Evolutionary conservation across 2,113 vertebrate genomes (phyloP), one percentile per base, ranked within the genome.

Genomic region (Dipodomys spectabilis): DNA sequence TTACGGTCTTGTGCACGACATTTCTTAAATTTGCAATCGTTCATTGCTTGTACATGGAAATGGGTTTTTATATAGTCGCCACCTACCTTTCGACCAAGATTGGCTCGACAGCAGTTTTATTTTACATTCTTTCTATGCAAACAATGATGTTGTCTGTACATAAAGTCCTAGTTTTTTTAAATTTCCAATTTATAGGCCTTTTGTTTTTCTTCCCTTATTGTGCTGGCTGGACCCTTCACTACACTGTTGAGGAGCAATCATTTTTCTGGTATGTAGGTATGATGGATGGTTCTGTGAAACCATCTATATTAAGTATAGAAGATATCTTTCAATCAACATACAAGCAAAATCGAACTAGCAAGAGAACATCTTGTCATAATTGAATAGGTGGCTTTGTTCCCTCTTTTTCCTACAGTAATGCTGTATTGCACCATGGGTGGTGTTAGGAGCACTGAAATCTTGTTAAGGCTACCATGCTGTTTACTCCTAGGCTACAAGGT

Each of bases 11-110:
- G 19, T 53, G 57, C 3, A 35, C 71, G 60, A 1, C n/a, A 89
- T 79, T 92, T 85, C 53, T 86, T 19, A 86, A 73, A 89, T 68
- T 60, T 30, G 35, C 73, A 88, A 93, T 68, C 44, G 3, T 69
- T 64, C 72, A 39, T 75, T 80, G 45, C 49, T 60, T 75, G 32
- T 23, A n/a, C 28, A 45, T 60, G 27, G 74, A 71, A 74, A 92
- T 64, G 89, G 25, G 10, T 35, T 87, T 73, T 73, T 90, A 22
- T 23, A 18, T 22, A n/a, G 69, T 92, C 35, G 28, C 67, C 65
- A 88, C 74, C 18, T 53, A 53, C 64, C 68, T 45, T 65, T 30
- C 20, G 62, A 88, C 32, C 4, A 32, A 32, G 20, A 22, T 16
- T 60, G 57, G 49, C 8, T 39, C 53, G 35, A 53, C 62, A 65